Percentiles rank a stretch among this genome's conserved stretches.
Conservation (phyloP, 2,113 vertebrate species). For the Ranitomeya variabilis region DNA sequence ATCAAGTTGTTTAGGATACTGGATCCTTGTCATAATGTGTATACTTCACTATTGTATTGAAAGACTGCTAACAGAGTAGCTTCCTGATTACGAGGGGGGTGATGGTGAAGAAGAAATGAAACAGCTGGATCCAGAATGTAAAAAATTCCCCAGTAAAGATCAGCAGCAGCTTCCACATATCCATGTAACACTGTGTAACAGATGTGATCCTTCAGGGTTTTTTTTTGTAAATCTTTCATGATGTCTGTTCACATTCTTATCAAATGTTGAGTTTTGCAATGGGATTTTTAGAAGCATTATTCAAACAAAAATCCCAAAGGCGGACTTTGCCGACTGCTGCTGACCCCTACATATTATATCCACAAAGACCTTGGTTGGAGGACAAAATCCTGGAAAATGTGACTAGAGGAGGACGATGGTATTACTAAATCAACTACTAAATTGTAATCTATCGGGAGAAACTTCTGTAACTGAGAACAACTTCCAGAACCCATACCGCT, state of each 20-base stretch:
- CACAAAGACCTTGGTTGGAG: not conserved
- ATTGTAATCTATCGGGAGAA: not conserved
- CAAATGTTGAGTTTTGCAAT: constrained; percentile 37
- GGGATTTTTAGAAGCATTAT: constrained; percentile 1
- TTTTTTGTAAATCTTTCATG: not conserved
- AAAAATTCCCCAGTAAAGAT: not conserved
- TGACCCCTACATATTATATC: constrained; percentile 12
- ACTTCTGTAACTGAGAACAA: no score
- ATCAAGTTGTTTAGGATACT: no score
- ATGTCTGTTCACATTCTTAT: constrained; percentile 52
- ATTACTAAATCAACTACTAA: not conserved
- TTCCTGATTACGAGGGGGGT: not conserved
- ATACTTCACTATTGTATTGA: not conserved
- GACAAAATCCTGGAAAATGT: not conserved
- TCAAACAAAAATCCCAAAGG: not conserved
- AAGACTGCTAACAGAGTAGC: not conserved
- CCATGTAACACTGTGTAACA: constrained; percentile 15
- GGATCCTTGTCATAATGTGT: no score
- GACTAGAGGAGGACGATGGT: not conserved
- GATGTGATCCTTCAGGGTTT: constrained; percentile 6
- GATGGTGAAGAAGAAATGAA: constrained; percentile 28
- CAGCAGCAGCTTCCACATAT: not conserved
- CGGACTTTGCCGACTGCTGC: not conserved
- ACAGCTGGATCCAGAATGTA: constrained; percentile 21
- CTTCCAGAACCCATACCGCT: no score